phyloP scores from a whole-genome alignment of 2,113 vertebrate genomes.

The Ptilorrhoa leucosticta region DNA sequence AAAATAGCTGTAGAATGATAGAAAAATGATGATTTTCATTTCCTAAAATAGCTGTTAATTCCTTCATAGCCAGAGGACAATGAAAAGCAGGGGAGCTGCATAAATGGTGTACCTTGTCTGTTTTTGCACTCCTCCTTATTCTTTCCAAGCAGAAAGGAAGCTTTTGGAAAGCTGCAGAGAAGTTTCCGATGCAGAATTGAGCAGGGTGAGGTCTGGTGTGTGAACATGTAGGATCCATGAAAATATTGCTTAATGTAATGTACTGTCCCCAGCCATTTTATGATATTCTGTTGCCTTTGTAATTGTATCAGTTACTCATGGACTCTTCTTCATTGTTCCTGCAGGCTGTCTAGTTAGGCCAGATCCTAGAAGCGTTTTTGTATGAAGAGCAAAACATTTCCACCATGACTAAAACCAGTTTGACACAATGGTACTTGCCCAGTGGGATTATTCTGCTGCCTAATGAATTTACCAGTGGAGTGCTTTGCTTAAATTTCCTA shows the following conservation, averaged over 20 bases:
- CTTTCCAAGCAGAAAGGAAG: not conserved
- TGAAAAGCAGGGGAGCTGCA: not conserved
- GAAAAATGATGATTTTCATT: not conserved
- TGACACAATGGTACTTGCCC: not conserved
- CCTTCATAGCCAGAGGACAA: not conserved
- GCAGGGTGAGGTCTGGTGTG: not conserved
- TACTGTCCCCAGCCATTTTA: not conserved
- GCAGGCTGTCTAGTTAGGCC: not conserved
- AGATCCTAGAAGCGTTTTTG: not conserved
- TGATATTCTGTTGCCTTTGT: not conserved
- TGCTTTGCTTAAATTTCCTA: conserved; percentile 6
- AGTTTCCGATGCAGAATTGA: not conserved
- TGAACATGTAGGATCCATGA: not conserved
- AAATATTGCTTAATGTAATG: not conserved
- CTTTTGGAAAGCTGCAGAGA: not conserved
- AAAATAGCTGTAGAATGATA: not conserved
- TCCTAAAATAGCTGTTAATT: not conserved
- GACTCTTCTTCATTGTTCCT: not conserved
- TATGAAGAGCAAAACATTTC: not conserved
- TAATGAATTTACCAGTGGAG: not conserved
- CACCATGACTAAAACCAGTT: not conserved
- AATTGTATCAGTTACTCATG: not conserved
- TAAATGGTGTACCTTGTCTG: not conserved
- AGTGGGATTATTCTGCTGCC: not conserved
- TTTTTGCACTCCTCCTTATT: not conserved